These are phyloP conservation scores for Tribolium castaneum DNA, from an alignment of 1,140 invertebrate species.

Conservation along the genomic window DNA sequence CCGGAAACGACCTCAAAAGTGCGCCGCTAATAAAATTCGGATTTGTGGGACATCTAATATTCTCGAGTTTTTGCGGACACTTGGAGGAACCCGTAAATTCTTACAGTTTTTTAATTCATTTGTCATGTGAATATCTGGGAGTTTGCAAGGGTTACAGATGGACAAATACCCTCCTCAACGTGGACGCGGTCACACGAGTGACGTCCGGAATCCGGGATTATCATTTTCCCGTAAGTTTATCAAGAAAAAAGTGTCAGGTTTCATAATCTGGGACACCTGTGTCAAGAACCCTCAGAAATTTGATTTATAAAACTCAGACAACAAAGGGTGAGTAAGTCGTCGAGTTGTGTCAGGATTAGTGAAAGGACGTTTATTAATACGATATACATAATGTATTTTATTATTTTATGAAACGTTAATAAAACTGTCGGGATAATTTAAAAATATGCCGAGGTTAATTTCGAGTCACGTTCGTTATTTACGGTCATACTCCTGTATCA, in stretches of 20 bases:
- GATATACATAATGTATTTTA: constrained; percentile 23
- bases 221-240: constrained; percentile 19
- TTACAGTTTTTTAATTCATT: too few relatives aligned
- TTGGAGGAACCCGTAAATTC: not conserved
- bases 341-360: not conserved
- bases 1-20: constrained; percentile 11
- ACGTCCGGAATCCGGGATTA: constrained; percentile 13
- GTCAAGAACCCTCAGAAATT: constrained; percentile 11
- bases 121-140: not conserved
- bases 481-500: constrained; percentile 5
- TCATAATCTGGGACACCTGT: constrained; percentile 15
- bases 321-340: constrained; percentile 18
- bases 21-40: not conserved
- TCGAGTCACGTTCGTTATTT: constrained; percentile 31
- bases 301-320: constrained; percentile 34
- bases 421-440: constrained; percentile 41
- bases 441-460: constrained; percentile 40
- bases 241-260: constrained; percentile 32
- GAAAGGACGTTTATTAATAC: constrained; percentile 3
- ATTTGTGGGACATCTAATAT: not conserved
- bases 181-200: not conserved
- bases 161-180: not conserved
- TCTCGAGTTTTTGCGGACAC: not conserved
- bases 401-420: constrained; percentile 35
- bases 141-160: not conserved